phyloP scores from a whole-genome alignment of 2,113 vertebrate genomes.

The Podocnemis expansa region DNA sequence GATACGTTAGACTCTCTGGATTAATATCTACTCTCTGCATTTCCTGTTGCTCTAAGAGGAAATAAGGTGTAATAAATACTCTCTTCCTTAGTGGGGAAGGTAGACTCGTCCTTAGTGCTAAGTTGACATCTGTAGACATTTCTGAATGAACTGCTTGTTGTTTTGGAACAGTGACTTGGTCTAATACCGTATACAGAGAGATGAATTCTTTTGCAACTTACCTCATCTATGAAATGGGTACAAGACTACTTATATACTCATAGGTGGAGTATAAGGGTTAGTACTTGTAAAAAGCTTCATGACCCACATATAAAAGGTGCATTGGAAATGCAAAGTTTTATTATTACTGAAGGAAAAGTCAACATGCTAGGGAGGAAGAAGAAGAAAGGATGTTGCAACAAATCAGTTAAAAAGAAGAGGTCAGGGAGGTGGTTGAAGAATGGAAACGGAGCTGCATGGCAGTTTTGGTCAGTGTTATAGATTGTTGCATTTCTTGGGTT shows the following conservation, averaged over 20 bases:
- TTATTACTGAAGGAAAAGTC: neutral
- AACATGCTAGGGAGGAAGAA: slow-evolving; percentile 4
- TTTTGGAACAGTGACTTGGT: neutral
- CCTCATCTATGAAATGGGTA: neutral
- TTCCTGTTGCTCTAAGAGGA: neutral
- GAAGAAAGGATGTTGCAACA: neutral
- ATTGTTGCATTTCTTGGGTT: neutral
- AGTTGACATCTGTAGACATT: neutral
- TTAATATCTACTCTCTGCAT: neutral
- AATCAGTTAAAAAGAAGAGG: slow-evolving; percentile 1
- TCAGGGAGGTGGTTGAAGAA: neutral
- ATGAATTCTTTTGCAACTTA: slow-evolving; percentile 19
- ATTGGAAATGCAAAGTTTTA: neutral
- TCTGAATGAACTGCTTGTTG: neutral
- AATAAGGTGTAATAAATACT: neutral
- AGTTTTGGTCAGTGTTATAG: neutral
- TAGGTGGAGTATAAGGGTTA: neutral
- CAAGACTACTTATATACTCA: neutral
- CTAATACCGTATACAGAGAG: neutral
- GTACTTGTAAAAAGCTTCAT: slow-evolving; percentile 19
- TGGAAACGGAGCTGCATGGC: neutral
- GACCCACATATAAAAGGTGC: neutral
- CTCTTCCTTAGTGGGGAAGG: neutral
- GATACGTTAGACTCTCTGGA: neutral
- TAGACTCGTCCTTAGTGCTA: neutral